Evolutionary conservation across 2,888 invertebrate species (phyloP), one percentile per base, ranked within the genome.

Genomic region (Mythimna lalbum): DNA sequence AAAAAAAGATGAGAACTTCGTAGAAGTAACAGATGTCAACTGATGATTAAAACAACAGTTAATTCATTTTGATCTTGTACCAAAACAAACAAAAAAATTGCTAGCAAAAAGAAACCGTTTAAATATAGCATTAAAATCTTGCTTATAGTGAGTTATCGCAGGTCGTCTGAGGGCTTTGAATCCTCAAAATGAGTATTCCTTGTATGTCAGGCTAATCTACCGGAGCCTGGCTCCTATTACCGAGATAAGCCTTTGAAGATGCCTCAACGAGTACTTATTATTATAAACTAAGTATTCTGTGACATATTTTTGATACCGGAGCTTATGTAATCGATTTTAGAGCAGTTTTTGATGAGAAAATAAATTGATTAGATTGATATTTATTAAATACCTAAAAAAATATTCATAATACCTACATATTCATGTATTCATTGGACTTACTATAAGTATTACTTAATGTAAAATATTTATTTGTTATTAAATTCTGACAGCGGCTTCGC

Each of bases 201-300:
- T 68, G 70, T 70, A 70, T 70, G 81, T 73, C 74, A 80, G 68
- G 55, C 56, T 76, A 76, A 80, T 78, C 80, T 80, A 43, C 71
- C 53, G 23, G 31, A 27, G 23, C 61, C 50, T 62, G 52, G 70
- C 56, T 79, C 57, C 72, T 76, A 64, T 80, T 80, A 71, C 78
- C 4, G 55, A 77, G 80, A 73, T 80, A 80, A 78, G 60, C 67
- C 63, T 73, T 80, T 70, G 68, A 73, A 68, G 43, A 70, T 52
- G 47, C 60, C 47, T 55, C 53, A 61, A 77, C 19, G 47, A 73
- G 56, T 21, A 53, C 53, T 62, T 50, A 57, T 56, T 65, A 69
- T 64, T 52, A 61, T 64, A 64, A 47, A 64, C 57, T 71, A 63
- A 62, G 50, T 67, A 75, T 61, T 70, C 49, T 57, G 36, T 75